Evolutionary conservation across 2,797 vertebrate species (phyloP).

Genomic region (Parauchenoglanis ngamensis): DNA sequence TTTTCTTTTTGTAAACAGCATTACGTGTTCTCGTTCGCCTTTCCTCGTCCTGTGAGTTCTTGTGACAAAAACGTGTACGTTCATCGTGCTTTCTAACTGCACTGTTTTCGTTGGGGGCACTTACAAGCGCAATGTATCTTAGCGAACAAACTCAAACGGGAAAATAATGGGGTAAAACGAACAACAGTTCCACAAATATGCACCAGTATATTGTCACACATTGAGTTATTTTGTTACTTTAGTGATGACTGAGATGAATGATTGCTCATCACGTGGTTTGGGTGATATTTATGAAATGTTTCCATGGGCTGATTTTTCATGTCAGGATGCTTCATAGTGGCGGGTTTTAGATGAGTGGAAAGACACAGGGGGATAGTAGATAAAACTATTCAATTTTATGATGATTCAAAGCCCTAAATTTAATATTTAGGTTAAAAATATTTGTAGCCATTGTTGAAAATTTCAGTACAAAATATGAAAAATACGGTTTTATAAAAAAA

Average conservation of each 20-base stretch:
- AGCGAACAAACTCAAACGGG: conserved; percentile 55
- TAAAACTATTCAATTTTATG: neutral
- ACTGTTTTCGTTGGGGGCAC: conserved; percentile 74
- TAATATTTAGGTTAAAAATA: neutral
- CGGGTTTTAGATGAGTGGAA: neutral
- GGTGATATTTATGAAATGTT: conserved; percentile 67
- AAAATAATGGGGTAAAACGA: conserved; percentile 49
- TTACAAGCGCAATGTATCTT: conserved; percentile 73
- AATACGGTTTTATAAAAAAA: neutral
- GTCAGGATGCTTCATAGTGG: conserved; percentile 23
- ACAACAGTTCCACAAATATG: conserved; percentile 62
- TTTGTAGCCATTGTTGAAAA: neutral
- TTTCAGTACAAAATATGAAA: neutral
- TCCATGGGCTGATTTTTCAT: conserved; percentile 53
- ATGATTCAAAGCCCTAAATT: neutral
- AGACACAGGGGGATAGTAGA: neutral
- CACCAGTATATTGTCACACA: conserved; percentile 56
- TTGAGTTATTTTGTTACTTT: conserved; percentile 44
- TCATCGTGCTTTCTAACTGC: conserved; percentile 79
- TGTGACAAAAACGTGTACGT: conserved; percentile 75
- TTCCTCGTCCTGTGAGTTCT: conserved; percentile 76
- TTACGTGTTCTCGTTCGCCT: conserved; percentile 69
- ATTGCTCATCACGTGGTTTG: conserved; percentile 68
- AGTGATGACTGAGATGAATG: conserved; percentile 52
- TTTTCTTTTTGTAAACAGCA: conserved; percentile 69